These are phyloP conservation scores for Gymnobelideus leadbeateri DNA, from an alignment of 2,113 vertebrate species.

Conservation along the genomic window DNA sequence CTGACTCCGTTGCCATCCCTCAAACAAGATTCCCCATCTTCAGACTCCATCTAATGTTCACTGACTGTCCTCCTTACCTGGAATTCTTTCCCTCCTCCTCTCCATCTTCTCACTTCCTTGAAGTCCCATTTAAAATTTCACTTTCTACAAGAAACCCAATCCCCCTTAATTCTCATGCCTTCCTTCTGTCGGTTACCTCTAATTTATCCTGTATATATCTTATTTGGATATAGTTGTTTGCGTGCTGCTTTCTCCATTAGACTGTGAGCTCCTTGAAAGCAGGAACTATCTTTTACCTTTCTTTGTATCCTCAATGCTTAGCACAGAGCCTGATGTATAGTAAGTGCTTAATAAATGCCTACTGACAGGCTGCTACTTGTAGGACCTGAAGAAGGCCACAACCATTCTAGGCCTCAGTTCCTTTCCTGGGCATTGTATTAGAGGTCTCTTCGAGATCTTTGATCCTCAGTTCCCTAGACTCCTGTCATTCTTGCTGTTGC, in stretches of 20 bases:
- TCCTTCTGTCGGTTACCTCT: neutral
- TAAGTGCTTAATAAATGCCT: neutral
- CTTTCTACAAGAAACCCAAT: neutral
- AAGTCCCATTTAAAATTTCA: neutral
- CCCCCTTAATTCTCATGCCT: neutral
- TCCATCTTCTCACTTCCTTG: neutral
- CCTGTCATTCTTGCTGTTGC: neutral
- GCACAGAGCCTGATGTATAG: neutral
- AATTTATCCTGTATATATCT: neutral
- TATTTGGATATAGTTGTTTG: neutral
- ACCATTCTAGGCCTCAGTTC: neutral
- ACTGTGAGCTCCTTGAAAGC: neutral
- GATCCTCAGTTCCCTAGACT: neutral
- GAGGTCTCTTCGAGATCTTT: neutral
- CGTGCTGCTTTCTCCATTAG: neutral
- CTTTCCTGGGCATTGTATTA: neutral
- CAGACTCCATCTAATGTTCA: neutral
- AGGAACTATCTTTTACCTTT: neutral
- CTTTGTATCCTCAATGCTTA: neutral
- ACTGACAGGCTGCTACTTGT: neutral
- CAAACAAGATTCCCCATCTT: neutral
- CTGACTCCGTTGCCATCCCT: neutral
- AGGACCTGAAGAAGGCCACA: neutral
- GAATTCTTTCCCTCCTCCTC: neutral
- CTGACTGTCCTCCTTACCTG: neutral